phyloP scores from a whole-genome alignment of 2,888 invertebrate genomes.

The Escarpia spicata region DNA sequence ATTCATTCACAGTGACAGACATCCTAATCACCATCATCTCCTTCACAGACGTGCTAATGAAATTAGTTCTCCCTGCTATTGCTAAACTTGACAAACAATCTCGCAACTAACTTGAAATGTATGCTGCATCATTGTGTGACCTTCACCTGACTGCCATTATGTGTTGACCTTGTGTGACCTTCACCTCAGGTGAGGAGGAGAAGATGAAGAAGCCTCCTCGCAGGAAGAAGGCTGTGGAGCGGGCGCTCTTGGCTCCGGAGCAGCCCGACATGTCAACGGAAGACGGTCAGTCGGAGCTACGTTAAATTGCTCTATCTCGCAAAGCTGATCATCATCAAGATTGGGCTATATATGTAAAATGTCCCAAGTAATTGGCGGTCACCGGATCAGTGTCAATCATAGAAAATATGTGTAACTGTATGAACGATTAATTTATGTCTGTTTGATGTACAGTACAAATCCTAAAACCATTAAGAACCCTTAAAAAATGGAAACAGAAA shows the following conservation, averaged over 20 bases:
- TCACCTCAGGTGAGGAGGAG: background rate
- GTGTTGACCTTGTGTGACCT: background rate
- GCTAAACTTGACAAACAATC: background rate
- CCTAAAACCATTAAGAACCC: too few relatives aligned
- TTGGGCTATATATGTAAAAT: too few relatives aligned
- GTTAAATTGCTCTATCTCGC: background rate
- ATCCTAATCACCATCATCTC: too few relatives aligned
- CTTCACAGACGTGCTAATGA: too few relatives aligned
- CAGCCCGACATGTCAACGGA: background rate
- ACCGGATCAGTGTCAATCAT: too few relatives aligned
- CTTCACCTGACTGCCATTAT: too few relatives aligned
- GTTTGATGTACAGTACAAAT: too few relatives aligned
- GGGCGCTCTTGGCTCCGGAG: background rate
- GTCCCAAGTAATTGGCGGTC: too few relatives aligned
- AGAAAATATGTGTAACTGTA: too few relatives aligned
- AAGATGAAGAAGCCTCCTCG: background rate
- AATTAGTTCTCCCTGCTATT: background rate
- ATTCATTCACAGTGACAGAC: too few relatives aligned
- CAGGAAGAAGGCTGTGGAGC: background rate
- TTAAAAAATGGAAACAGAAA: too few relatives aligned
- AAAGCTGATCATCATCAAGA: background rate
- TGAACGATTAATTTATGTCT: too few relatives aligned
- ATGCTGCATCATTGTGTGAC: background rate
- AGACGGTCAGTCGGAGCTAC: background rate
- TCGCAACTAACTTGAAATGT: background rate